A percentile compares a stretch with the other conserved stretches of the same genome.
These are phyloP conservation scores for Artemia franciscana DNA, from an alignment of 1,140 invertebrate species.

Conservation along the genomic window DNA sequence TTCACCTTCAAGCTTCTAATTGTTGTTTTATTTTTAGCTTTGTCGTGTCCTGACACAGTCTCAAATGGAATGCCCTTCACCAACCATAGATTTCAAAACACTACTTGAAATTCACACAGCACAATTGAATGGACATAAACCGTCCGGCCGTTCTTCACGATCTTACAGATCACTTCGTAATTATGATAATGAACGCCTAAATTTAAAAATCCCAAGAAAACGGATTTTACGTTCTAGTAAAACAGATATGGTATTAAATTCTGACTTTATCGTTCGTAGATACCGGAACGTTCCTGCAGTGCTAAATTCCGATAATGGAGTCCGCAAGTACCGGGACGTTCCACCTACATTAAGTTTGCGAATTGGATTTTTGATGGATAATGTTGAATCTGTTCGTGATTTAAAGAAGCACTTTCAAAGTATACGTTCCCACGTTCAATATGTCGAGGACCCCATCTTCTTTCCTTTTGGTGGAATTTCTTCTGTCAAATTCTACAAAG, in stretches of 20 bases:
- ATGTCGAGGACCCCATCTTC: conserved; percentile 78
- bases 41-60: conserved; percentile 66
- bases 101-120: conserved; percentile 7
- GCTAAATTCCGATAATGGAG: conserved; percentile 33
- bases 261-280: conserved; percentile 6
- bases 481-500: conserved; percentile 63
- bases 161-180: too few species aligned
- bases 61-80: conserved; percentile 85
- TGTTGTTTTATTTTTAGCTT: conserved; percentile 17
- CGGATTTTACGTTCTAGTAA: conserved; percentile 3
- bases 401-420: conserved; percentile 62
- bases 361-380: conserved; percentile 87
- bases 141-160: neutral
- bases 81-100: conserved; percentile 37
- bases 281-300: conserved; percentile 14
- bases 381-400: conserved; percentile 64
- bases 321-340: conserved; percentile 12
- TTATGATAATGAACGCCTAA: conserved; percentile 4
- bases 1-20: conserved; percentile 11
- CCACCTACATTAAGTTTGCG: conserved; percentile 19
- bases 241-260: conserved; percentile 8
- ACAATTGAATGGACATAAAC: neutral
- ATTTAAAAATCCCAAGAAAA: conserved; percentile 10
- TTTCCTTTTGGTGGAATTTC: conserved; percentile 50
- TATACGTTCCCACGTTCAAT: conserved; percentile 50